phyloP scores from a whole-genome alignment of 2,113 vertebrate species.

The Pelecanoides urinatrix region DNA sequence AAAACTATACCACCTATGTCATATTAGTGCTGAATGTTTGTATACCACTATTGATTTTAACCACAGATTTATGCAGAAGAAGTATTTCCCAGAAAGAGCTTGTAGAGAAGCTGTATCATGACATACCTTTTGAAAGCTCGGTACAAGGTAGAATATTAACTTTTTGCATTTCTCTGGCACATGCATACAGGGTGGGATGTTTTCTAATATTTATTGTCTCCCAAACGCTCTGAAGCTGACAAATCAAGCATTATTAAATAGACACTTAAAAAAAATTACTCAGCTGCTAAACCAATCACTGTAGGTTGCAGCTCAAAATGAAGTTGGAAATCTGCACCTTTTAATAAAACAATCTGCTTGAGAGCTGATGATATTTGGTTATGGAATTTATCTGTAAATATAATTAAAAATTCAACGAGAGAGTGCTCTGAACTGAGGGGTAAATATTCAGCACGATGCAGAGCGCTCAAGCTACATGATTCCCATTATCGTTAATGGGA shows the following conservation, averaged over 20 bases:
- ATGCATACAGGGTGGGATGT: not conserved
- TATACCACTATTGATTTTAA: not conserved
- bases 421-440: conserved; percentile 69
- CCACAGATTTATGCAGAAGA: not conserved
- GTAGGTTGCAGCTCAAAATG: conserved; percentile 36
- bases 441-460: conserved; percentile 73
- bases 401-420: conserved; percentile 77
- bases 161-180: not conserved
- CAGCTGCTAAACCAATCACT: conserved; percentile 58
- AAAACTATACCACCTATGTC: not conserved
- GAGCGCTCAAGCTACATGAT: conserved; percentile 66
- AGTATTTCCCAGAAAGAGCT: not conserved
- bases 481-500: conserved; percentile 79
- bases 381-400: conserved; percentile 80
- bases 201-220: conserved; percentile 41
- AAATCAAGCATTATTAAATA: conserved; percentile 58
- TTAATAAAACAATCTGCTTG: conserved; percentile 69
- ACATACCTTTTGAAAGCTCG: not conserved
- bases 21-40: not conserved
- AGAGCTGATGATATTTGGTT: conserved; percentile 67
- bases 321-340: conserved; percentile 51
- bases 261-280: conserved; percentile 57
- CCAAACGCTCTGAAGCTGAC: conserved; percentile 29
- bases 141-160: not conserved
- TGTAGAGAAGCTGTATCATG: not conserved